Evolutionary conservation across 2,797 vertebrate species (phyloP).

Genomic region (Scolopax rusticola): DNA sequence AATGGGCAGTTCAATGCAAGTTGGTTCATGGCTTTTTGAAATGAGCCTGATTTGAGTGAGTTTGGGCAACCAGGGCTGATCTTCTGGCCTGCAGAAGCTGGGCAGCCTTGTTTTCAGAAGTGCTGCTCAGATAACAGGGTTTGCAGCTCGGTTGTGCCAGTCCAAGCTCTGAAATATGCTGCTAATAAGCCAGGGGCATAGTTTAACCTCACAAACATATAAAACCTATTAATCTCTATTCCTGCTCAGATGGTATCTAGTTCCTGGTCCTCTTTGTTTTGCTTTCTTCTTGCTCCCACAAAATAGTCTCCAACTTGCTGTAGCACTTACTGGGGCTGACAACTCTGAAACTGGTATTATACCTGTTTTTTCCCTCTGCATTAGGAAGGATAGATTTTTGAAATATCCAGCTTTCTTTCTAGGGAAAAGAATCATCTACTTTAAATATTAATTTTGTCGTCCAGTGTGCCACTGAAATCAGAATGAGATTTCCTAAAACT

Average conservation of each 20-base stretch:
- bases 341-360: not conserved
- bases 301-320: not conserved
- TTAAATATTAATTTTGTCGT: not conserved
- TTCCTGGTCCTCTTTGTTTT: not conserved
- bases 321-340: not conserved
- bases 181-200: not conserved
- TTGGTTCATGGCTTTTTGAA: not conserved
- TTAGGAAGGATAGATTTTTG: not conserved
- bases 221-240: not conserved
- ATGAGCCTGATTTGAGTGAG: not conserved
- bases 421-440: not conserved
- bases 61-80: not conserved
- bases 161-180: not conserved
- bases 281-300: not conserved
- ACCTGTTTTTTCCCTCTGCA: not conserved
- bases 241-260: not conserved
- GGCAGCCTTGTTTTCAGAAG: not conserved
- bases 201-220: not conserved
- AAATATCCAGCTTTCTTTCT: not conserved
- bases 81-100: accelerated
- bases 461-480: not conserved
- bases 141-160: not conserved
- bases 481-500: not conserved
- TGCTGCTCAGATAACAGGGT: not conserved
- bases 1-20: not conserved